Base-by-base conservation (phyloP, 2,797 vertebrate species). In the Myotis findleyi region DNA sequence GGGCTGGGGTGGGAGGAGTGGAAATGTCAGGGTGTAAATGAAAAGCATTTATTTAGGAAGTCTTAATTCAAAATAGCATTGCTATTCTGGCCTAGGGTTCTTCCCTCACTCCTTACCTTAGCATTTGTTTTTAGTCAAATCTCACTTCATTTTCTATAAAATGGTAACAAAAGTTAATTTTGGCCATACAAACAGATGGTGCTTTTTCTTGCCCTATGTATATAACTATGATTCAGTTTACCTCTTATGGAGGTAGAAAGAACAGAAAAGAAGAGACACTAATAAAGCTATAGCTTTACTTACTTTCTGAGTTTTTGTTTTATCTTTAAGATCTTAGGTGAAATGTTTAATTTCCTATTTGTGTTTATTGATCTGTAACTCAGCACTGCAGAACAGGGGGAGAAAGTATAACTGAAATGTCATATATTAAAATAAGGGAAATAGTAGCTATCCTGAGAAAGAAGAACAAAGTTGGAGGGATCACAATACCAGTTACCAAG, bases 321-420 rank as follows among this genome's bases (percentile, higher is more conserved):
- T 57, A 73, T 64, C 87, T 81, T 88, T 53, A 92, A 89, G 66
- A 92, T 14, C 11, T 59, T 62, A 27, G 16, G 25, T 81, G 18
- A 94, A 93, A 16, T 27, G 13, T 27, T 90, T 82, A 72, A 66
- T 95, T 59, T 87, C 8, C 55, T 38, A 20, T 75, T 85, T 94
- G 62, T 76, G 2, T 23, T 82, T 83, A 89, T 13, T 82, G 93
- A 13, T 72, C 25, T 93, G 1, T 64, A 79, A 62, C 10, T 87
- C 33, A 87, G 30, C 16, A 92, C 30, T 91, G 20, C 12, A 73
- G 13, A 38, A 64, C 4, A 64, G 9, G 6, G n/a, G 17, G 13
- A 3, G 11, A 82, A 93, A 90, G 25, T 73, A 38, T 84, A 17
- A 81, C 38, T 82, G 7, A 92, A 95, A 89, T 72, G 2, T 36